Evolutionary conservation across 2,888 invertebrate species (phyloP).

Genomic region (Dasysyrphus albostriatus): DNA sequence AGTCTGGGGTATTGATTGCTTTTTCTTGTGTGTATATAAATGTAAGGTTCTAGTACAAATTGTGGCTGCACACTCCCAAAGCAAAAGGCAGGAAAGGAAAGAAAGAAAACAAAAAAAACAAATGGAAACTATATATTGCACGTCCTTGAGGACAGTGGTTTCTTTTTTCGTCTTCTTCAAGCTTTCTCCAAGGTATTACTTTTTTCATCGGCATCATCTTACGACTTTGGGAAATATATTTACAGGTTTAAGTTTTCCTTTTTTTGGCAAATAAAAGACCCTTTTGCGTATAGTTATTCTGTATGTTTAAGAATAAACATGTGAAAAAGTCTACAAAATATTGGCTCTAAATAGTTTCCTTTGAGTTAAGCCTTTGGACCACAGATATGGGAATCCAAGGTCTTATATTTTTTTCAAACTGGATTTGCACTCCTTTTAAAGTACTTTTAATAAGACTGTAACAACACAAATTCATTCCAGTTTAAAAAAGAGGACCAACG

Average conservation of each 20-base stretch:
- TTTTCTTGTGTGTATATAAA: conserved; percentile 31
- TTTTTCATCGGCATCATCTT: conserved; percentile 42
- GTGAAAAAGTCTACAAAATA: too few species aligned
- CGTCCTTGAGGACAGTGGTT: conserved; percentile 51
- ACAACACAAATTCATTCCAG: too few species aligned
- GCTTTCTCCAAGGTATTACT: conserved; percentile 16
- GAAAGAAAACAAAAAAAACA: conserved; percentile 2
- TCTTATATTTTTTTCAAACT: too few species aligned
- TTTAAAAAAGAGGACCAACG: too few species aligned
- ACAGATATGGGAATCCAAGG: too few species aligned
- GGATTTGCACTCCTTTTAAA: too few species aligned
- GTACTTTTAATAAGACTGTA: too few species aligned
- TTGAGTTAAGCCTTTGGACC: too few species aligned
- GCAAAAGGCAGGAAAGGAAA: background rate
- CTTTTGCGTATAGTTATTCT: background rate
- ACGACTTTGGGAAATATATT: conserved; percentile 44
- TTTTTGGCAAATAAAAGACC: conserved; percentile 8
- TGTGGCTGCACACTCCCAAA: conserved; percentile 8
- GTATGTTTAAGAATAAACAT: background rate
- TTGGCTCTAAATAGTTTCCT: too few species aligned
- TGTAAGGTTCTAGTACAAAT: conserved; percentile 32
- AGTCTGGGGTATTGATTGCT: conserved; percentile 57
- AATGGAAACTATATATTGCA: background rate
- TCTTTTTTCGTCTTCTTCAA: conserved; percentile 2
- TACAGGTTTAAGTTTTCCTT: conserved; percentile 11